These are phyloP conservation scores for Corapipo altera DNA, from an alignment of 2,113 vertebrate genomes.

Conservation along the genomic window DNA sequence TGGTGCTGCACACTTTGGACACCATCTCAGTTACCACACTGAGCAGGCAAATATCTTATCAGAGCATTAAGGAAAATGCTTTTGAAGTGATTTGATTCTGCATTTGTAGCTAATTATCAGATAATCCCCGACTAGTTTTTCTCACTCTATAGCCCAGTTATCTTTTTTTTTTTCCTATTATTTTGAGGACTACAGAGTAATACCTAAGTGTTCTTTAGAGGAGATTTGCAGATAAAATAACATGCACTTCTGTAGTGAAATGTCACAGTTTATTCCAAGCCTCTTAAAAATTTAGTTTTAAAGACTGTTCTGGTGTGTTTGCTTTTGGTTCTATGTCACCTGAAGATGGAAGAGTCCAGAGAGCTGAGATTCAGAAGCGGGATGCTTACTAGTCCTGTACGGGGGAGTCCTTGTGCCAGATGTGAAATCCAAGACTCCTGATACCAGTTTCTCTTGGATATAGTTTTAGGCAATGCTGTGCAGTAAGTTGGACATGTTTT, in stretches of 20 bases:
- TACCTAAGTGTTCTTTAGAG: neutral
- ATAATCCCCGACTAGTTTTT: neutral
- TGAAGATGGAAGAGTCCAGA: neutral
- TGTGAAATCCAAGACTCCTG: neutral
- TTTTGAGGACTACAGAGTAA: neutral
- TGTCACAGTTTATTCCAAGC: neutral
- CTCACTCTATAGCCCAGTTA: neutral
- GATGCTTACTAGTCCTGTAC: rapidly evolving
- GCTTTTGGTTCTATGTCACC: neutral
- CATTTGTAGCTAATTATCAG: neutral
- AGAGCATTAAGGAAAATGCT: neutral
- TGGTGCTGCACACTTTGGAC: neutral
- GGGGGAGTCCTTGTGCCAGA: neutral
- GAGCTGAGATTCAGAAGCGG: neutral
- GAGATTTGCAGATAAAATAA: neutral
- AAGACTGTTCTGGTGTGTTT: neutral
- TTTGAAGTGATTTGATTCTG: neutral
- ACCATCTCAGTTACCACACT: neutral
- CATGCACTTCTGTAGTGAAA: neutral
- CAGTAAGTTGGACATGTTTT: neutral
- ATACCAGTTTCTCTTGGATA: neutral
- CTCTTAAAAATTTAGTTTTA: neutral
- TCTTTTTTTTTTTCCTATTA: neutral
- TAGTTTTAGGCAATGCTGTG: neutral
- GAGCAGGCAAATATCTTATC: neutral